A percentile compares a stretch with the other conserved stretches of the same genome.
Conservation (phyloP, 2,888 invertebrate species). For the Xanthia togata region DNA sequence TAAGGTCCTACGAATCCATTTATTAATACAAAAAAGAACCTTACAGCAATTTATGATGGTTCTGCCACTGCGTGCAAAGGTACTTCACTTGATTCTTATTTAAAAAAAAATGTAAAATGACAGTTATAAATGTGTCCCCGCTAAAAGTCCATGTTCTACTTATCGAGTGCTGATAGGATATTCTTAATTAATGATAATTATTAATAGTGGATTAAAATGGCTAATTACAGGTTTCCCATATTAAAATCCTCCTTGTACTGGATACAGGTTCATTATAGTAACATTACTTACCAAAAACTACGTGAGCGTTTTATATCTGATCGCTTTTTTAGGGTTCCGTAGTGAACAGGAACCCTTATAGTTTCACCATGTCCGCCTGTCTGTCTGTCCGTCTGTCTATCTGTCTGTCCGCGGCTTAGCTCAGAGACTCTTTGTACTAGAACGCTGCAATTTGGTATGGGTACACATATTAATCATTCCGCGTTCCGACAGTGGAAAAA, state of each 20-base stretch:
- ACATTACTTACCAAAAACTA: constrained; percentile 14
- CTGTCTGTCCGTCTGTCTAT: too few species aligned
- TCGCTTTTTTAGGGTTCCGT: background rate
- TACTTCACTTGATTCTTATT: too few species aligned
- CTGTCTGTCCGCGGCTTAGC: too few species aligned
- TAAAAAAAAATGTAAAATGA: too few species aligned
- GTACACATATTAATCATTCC: too few species aligned
- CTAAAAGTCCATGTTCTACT: constrained; percentile 20
- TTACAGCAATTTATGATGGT: background rate
- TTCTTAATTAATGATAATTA: constrained; percentile 11
- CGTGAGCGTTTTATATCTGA: background rate
- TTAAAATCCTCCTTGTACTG: background rate
- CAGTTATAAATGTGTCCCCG: background rate
- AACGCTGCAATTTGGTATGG: too few species aligned
- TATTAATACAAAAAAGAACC: background rate
- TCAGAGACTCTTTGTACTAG: too few species aligned
- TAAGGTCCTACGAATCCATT: background rate
- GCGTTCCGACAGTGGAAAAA: too few species aligned
- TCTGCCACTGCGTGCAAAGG: too few species aligned
- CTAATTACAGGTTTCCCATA: constrained; percentile 8
- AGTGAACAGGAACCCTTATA: too few species aligned
- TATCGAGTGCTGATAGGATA: constrained; percentile 8
- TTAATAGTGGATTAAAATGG: constrained; percentile 17
- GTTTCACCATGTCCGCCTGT: too few species aligned
- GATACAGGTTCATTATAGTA: background rate